phyloP scores from a whole-genome alignment of 1,140 invertebrate genomes.

The Neuroterus valhalla region DNA sequence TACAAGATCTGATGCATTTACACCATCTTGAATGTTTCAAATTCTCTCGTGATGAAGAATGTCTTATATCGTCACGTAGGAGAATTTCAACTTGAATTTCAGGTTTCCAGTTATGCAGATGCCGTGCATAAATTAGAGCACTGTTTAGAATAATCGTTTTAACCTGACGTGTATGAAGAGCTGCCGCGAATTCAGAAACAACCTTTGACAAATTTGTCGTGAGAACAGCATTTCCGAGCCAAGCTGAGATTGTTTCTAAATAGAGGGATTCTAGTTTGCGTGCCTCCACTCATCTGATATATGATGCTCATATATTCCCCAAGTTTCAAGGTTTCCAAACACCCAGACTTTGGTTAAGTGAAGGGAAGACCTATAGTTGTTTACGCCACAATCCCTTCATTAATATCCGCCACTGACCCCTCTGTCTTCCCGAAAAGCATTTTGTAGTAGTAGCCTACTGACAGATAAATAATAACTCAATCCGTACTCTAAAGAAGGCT shows the following conservation, averaged over 20 bases:
- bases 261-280: slow-evolving; percentile 26
- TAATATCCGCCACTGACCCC: slow-evolving; percentile 25
- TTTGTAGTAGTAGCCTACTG: not conserved
- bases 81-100: slow-evolving; percentile 4
- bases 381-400: slow-evolving; percentile 26
- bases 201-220: slow-evolving; percentile 22
- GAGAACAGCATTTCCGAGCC: slow-evolving; percentile 22
- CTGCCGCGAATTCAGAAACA: slow-evolving; percentile 13
- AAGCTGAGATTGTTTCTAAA: slow-evolving; percentile 30
- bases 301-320: slow-evolving; percentile 24
- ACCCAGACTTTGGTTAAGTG: slow-evolving; percentile 18
- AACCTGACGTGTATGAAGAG: not conserved
- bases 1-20: no score
- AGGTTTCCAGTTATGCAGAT: slow-evolving; percentile 22
- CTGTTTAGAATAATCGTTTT: slow-evolving; percentile 22
- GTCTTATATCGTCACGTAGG: not conserved
- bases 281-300: slow-evolving; percentile 21
- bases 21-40: not conserved
- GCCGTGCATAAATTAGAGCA: slow-evolving; percentile 13
- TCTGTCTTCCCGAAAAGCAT: slow-evolving; percentile 6
- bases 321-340: slow-evolving; percentile 19
- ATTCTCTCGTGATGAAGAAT: not conserved
- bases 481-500: not conserved
- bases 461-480: not conserved
- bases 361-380: slow-evolving; percentile 27